Base-by-base conservation (phyloP, 2,888 invertebrate species). In the Pseudolycoriella hygida region DNA sequence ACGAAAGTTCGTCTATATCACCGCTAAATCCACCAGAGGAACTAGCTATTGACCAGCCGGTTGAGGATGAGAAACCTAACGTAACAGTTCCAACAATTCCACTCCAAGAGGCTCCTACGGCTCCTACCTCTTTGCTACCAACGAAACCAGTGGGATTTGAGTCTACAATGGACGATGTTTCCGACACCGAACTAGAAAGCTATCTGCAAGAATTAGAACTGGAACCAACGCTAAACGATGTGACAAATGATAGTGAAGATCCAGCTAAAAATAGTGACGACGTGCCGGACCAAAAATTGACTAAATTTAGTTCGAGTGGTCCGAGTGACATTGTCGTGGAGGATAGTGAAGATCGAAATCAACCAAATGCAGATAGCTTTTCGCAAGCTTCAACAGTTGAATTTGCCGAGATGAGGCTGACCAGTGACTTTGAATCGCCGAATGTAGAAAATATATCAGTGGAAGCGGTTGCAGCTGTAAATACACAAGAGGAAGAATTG, bases 151-250 rank as follows among this genome's bases (percentile, higher is more conserved):
- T 63, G 3, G 62, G 62, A 17, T 66, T 66, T 48, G 61, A 63
- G 49, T 65, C 66, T 1, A 66, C 66, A 4, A 65, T 66, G 66
- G 66, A 66, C 47, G 66, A 66, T 46, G 65, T 66, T 15, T 66
- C 66, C 0, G 66, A 66, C 47, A 62, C 65, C 0, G 66, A 66
- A 48, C 50, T 66, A 39, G 66, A 66, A 52, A 64, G 64, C 46
- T 62, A 66, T 54, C 49, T 65, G 45, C 64, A 64, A 43, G 65
- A 67, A 49, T 61, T 64, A 44, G 65, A 64, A 45, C 15, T 34
- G 34, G 34, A 34, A 12, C 25, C 25, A 6, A 8, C 8, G 5
- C 25, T 25, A 8, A 25, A 25, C 25, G 25, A 25, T 25, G 25
- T 25, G 25, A 8, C 25, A 25, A 25, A 25, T 25, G 4, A 8